phyloP scores from a whole-genome alignment of 2,888 invertebrate genomes.

The Monoplex corrugatus region DNA sequence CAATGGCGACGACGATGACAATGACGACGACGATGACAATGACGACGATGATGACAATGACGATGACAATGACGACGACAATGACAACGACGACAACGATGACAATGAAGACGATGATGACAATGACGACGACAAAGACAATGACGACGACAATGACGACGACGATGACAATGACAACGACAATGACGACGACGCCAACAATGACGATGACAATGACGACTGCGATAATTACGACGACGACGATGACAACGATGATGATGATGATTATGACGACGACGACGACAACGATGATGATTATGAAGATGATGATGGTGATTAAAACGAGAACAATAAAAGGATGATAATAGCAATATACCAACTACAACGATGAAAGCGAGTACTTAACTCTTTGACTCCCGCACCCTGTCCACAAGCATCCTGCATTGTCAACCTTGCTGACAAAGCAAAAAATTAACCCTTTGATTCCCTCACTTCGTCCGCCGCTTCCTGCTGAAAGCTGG shows the following conservation, averaged over 20 bases:
- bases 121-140: conserved; percentile 29
- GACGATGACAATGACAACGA: neutral
- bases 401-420: too few relatives aligned
- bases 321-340: neutral
- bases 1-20: neutral
- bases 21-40: neutral
- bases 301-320: neutral
- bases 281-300: neutral
- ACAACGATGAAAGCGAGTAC: neutral
- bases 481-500: too few relatives aligned
- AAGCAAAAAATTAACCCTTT: too few relatives aligned
- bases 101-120: conserved; percentile 31
- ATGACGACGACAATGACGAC: neutral
- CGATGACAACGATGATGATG: neutral
- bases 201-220: conserved; percentile 2
- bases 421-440: too few relatives aligned
- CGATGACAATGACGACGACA: too few relatives aligned
- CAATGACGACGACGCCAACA: neutral
- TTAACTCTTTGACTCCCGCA: too few relatives aligned
- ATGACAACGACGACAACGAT: neutral
- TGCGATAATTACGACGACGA: neutral
- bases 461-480: too few relatives aligned
- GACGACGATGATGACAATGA: neutral
- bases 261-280: neutral
- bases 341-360: neutral